These are phyloP conservation scores for Steatornis caripensis DNA, from an alignment of 2,113 vertebrate species.

Conservation along the genomic window DNA sequence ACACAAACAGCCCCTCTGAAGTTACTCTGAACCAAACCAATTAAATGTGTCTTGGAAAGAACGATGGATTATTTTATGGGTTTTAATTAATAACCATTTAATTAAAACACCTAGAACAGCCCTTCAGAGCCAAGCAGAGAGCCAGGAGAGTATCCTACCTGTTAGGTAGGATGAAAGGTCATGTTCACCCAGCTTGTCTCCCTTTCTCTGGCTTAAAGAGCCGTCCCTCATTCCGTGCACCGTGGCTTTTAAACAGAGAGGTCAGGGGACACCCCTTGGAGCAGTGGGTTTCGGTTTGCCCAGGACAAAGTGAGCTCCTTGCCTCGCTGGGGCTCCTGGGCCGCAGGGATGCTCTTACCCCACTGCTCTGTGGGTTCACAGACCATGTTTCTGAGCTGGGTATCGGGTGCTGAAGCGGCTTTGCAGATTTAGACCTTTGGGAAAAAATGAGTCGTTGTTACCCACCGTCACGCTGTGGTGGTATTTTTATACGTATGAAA, in stretches of 20 bases:
- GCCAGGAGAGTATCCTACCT: neutral
- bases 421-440: neutral
- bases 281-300: neutral
- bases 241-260: neutral
- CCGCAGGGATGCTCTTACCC: neutral
- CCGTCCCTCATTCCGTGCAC: rapidly evolving
- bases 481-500: neutral
- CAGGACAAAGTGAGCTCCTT: neutral
- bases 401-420: neutral
- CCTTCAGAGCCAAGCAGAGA: neutral
- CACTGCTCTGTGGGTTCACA: neutral
- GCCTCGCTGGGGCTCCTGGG: neutral
- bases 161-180: neutral
- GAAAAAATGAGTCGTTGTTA: rapidly evolving
- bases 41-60: neutral
- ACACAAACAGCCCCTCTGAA: neutral
- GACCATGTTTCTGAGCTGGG: neutral
- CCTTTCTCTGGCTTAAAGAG: neutral
- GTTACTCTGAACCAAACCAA: neutral
- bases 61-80: neutral
- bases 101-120: neutral
- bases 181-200: neutral
- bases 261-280: neutral
- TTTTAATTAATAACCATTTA: neutral
- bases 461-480: neutral